A percentile compares a stretch with the other conserved stretches of the same genome.
Evolutionary conservation across 2,113 vertebrate species (phyloP).

Genomic region (Elephas maximus): DNA sequence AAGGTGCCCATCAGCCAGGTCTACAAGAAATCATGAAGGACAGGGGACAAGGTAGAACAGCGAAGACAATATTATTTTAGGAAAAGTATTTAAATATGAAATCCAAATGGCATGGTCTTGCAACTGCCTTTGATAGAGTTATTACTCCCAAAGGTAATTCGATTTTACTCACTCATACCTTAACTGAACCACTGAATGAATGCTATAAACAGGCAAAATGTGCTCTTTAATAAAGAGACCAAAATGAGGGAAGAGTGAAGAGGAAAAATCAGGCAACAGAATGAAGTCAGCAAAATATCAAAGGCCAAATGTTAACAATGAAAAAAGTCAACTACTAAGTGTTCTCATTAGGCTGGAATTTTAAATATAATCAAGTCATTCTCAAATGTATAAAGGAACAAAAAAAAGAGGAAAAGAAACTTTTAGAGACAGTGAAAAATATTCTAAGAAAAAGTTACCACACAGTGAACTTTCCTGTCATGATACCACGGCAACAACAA

Average conservation of each 20-base stretch:
- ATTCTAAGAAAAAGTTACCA: conserved; percentile 46
- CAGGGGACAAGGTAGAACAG: background rate
- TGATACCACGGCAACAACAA: conserved; percentile 11
- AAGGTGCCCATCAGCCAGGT: background rate
- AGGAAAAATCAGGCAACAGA: conserved; percentile 34
- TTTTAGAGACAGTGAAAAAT: conserved; percentile 68
- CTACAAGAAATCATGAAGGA: background rate
- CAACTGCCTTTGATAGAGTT: conserved; percentile 4
- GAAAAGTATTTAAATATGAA: background rate
- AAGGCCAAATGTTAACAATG: conserved; percentile 55
- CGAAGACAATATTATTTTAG: background rate
- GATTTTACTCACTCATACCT: conserved; percentile 51
- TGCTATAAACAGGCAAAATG: background rate
- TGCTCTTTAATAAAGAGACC: background rate
- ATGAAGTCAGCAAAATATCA: conserved; percentile 67
- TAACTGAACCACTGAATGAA: conserved; percentile 50
- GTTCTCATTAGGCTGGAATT: conserved; percentile 66
- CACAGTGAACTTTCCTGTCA: conserved; percentile 37
- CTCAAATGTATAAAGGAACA: conserved; percentile 62
- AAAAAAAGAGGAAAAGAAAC: conserved; percentile 75
- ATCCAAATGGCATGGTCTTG: background rate
- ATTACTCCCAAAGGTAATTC: conserved; percentile 16
- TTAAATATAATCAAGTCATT: conserved; percentile 65
- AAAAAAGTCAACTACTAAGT: conserved; percentile 26
- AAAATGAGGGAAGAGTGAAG: conserved; percentile 13